Conservation (phyloP, 2,797 vertebrate species). For the Lagorchestes hirsutus region DNA sequence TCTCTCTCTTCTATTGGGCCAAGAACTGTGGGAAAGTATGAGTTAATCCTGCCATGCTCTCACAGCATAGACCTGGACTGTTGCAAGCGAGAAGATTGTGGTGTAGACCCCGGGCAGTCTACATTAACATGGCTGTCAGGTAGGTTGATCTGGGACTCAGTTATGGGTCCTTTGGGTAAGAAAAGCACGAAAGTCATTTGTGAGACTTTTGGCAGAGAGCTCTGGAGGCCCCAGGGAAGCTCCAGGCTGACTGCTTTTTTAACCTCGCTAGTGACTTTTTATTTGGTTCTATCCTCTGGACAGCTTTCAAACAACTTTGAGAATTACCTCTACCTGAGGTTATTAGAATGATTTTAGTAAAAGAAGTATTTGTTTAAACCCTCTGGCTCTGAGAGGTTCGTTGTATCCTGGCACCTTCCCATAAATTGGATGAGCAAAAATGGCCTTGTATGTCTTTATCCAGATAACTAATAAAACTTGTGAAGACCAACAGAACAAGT, state of each 20-base stretch:
- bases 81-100: background rate
- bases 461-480: background rate
- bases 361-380: background rate
- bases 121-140: background rate
- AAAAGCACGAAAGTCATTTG: background rate
- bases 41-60: background rate
- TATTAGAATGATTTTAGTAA: background rate
- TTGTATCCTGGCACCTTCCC: background rate
- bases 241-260: background rate
- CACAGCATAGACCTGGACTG: background rate
- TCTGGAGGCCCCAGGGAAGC: background rate
- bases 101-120: background rate
- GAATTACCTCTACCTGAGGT: background rate
- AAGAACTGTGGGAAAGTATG: background rate
- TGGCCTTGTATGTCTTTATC: background rate
- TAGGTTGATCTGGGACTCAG: background rate
- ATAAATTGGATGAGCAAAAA: background rate
- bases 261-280: background rate
- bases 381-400: background rate
- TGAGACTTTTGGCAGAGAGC: background rate
- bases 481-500: background rate
- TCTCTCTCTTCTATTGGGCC: background rate
- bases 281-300: background rate
- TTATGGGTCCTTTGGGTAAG: background rate
- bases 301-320: background rate